Evolutionary conservation across 2,113 vertebrate species (phyloP).

Genomic region (Upupa epops): DNA sequence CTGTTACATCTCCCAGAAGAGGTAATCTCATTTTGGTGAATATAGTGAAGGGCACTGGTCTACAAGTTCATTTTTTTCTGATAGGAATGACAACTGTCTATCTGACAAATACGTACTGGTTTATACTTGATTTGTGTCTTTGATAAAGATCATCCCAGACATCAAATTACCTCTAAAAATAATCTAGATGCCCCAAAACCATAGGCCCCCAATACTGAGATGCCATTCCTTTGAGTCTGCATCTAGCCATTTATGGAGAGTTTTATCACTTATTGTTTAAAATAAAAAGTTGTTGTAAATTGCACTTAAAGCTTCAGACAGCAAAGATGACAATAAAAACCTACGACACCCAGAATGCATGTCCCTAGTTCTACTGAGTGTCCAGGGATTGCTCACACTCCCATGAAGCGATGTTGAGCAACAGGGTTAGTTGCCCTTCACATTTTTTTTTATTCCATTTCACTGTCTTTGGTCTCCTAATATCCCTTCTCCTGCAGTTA

Average conservation of each 20-base stretch:
- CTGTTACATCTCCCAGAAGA: background rate
- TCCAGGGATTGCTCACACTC: background rate
- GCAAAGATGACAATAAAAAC: background rate
- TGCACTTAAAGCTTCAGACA: background rate
- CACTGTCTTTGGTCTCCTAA: background rate
- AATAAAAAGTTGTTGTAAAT: background rate
- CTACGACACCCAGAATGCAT: fast-evolving
- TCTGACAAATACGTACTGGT: background rate
- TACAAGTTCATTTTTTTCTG: background rate
- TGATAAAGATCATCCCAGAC: background rate
- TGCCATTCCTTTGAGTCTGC: background rate
- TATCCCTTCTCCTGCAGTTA: background rate
- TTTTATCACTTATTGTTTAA: background rate
- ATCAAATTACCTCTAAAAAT: background rate
- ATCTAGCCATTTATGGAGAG: background rate
- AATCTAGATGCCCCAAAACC: background rate
- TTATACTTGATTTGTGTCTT: background rate
- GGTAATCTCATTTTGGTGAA: background rate
- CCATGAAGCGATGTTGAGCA: background rate
- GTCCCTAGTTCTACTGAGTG: background rate
- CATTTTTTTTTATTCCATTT: background rate
- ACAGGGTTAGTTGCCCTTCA: background rate
- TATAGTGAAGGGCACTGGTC: background rate
- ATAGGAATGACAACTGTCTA: background rate
- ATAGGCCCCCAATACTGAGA: background rate